A percentile compares a stretch with the other conserved stretches of the same genome.
These are phyloP conservation scores for Falco concolor DNA, from an alignment of 2,797 vertebrate genomes.

Conservation along the genomic window DNA sequence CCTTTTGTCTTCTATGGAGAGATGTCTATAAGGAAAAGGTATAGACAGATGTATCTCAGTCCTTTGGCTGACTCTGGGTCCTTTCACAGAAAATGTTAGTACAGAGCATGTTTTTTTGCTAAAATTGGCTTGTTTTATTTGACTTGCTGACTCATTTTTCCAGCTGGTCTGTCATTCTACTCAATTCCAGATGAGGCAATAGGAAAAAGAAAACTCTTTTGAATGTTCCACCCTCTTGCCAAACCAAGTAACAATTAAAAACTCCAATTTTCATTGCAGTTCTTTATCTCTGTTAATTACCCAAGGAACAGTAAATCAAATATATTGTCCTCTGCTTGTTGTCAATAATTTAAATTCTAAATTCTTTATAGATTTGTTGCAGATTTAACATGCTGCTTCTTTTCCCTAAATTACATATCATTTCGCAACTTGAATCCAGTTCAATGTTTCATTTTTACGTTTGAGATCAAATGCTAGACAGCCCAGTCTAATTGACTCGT, in stretches of 20 bases:
- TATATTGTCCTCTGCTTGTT: constrained; percentile 51
- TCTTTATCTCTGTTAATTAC: constrained; percentile 55
- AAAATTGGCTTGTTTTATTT: constrained; percentile 47
- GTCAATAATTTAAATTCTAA: constrained; percentile 51
- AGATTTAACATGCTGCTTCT: constrained; percentile 21
- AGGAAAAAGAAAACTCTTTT: constrained; percentile 59
- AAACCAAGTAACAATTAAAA: constrained; percentile 56
- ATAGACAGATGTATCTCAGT: background rate
- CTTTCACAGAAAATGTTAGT: background rate
- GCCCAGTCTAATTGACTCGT: background rate
- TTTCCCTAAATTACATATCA: constrained; percentile 3
- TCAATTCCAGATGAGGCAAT: constrained; percentile 58
- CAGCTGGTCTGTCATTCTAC: constrained; percentile 51
- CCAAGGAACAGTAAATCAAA: constrained; percentile 56
- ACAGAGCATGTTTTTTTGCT: background rate
- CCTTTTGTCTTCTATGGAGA: background rate
- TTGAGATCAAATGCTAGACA: constrained; percentile 21
- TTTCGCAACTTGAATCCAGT: constrained; percentile 7
- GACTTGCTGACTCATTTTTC: constrained; percentile 67
- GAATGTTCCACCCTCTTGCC: constrained; percentile 51
- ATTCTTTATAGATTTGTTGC: constrained; percentile 44
- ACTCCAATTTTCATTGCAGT: constrained; percentile 44
- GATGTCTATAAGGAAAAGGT: background rate
- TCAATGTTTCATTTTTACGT: background rate
- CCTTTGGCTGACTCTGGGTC: background rate